Conservation (phyloP, 2,888 invertebrate species). For the Sesia bembeciformis region DNA sequence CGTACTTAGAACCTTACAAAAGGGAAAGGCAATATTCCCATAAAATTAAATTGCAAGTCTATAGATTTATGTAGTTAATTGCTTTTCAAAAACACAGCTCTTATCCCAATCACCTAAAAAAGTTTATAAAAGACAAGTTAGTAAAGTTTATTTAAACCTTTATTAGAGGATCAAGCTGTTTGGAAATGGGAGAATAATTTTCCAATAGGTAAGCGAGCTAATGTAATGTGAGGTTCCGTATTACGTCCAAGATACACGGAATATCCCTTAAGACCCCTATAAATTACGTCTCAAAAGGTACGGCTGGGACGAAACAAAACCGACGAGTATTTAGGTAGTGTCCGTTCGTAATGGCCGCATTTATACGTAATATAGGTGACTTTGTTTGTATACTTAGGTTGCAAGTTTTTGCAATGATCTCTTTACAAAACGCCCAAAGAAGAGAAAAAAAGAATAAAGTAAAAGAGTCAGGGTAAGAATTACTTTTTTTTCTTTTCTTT, state of each 20-base stretch:
- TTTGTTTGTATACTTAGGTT: too few relatives aligned
- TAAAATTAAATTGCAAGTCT: too few relatives aligned
- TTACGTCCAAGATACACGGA: constrained; percentile 8
- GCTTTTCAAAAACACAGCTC: neutral
- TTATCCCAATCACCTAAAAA: neutral
- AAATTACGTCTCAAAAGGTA: constrained; percentile 27
- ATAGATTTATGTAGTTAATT: neutral
- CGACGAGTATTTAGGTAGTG: constrained; percentile 1
- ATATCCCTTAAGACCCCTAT: constrained; percentile 28
- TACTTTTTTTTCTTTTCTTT: too few relatives aligned
- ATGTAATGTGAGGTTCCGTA: neutral
- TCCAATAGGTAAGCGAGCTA: constrained; percentile 8
- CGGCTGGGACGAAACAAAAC: constrained; percentile 15
- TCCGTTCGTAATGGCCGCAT: neutral
- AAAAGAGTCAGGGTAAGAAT: too few relatives aligned
- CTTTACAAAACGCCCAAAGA: too few relatives aligned
- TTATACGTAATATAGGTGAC: neutral
- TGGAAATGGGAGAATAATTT: constrained; percentile 10
- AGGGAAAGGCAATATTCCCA: too few relatives aligned
- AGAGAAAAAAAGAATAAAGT: too few relatives aligned
- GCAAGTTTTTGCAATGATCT: too few relatives aligned
- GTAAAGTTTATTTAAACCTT: too few relatives aligned
- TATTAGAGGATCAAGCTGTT: neutral
- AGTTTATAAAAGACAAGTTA: too few relatives aligned
- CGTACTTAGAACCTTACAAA: too few relatives aligned